phyloP scores from a whole-genome alignment of 2,888 invertebrate genomes.

The Pollenia griseotomentosa region DNA sequence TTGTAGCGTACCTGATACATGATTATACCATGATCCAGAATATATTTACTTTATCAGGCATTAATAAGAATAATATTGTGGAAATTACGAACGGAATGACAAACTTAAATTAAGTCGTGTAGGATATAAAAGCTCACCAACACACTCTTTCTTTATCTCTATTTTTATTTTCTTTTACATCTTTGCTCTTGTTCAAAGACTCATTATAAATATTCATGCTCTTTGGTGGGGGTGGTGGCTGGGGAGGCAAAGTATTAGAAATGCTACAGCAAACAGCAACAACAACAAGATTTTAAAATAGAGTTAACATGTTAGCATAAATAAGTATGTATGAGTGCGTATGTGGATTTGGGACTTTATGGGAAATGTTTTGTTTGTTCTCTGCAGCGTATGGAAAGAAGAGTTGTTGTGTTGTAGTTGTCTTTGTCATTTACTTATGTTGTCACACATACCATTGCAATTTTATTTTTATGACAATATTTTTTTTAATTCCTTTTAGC shows the following conservation, averaged over 20 bases:
- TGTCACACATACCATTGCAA: slow-evolving; percentile 15
- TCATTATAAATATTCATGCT: slow-evolving; percentile 58
- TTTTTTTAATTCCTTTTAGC: slow-evolving; percentile 45
- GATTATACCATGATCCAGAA: no score
- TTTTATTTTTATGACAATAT: slow-evolving; percentile 11
- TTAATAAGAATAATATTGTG: no score
- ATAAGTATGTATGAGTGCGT: neutral
- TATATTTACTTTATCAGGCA: no score
- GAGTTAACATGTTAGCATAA: neutral
- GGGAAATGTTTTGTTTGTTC: neutral
- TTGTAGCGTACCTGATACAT: no score
- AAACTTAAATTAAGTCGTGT: no score
- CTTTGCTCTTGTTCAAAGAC: slow-evolving; percentile 17
- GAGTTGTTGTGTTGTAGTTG: slow-evolving; percentile 20
- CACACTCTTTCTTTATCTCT: slow-evolving; percentile 7
- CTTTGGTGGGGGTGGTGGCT: neutral
- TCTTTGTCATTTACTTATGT: slow-evolving; percentile 26
- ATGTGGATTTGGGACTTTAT: neutral
- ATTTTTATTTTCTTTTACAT: slow-evolving; percentile 35
- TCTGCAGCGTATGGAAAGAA: neutral
- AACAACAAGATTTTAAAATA: slow-evolving; percentile 35
- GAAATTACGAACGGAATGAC: no score
- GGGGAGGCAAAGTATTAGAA: no score
- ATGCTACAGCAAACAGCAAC: neutral
- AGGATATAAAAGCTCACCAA: no score